Conservation (phyloP, 2,888 invertebrate genomes). For the Anthophora plumipes region DNA sequence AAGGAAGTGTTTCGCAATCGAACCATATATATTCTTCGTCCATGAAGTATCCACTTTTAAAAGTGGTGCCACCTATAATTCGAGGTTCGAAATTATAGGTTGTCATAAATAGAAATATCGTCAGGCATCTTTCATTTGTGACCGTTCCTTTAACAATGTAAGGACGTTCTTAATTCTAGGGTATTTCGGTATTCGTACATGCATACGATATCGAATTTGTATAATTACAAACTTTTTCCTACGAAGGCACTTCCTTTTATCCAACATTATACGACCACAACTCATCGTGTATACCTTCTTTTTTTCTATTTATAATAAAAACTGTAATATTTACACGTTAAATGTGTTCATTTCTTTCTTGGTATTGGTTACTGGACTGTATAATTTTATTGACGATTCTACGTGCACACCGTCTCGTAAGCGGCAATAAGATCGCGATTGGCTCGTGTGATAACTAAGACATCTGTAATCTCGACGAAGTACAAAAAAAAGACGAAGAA, state of each 20-base stretch:
- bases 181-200: background rate
- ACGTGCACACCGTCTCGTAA: background rate
- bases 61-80: background rate
- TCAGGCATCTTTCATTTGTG: background rate
- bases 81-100: background rate
- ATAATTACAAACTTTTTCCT: no score
- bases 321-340: background rate
- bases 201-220: no score
- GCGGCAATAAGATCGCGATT: background rate
- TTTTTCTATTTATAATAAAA: background rate
- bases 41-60: background rate
- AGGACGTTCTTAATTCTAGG: background rate
- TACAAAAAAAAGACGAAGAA: slow-evolving; percentile 4
- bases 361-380: background rate
- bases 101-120: background rate
- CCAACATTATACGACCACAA: background rate
- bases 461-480: slow-evolving; percentile 14
- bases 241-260: background rate
- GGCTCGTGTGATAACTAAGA: slow-evolving; percentile 11
- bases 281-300: background rate
- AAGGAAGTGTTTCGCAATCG: background rate
- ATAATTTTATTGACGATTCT: slow-evolving; percentile 16
- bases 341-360: background rate
- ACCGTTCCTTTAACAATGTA: background rate
- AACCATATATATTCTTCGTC: background rate